A percentile compares a stretch with the other conserved stretches of the same genome.
These are phyloP conservation scores for Dolichopus griseipennis DNA, from an alignment of 2,888 invertebrate species.

Conservation along the genomic window DNA sequence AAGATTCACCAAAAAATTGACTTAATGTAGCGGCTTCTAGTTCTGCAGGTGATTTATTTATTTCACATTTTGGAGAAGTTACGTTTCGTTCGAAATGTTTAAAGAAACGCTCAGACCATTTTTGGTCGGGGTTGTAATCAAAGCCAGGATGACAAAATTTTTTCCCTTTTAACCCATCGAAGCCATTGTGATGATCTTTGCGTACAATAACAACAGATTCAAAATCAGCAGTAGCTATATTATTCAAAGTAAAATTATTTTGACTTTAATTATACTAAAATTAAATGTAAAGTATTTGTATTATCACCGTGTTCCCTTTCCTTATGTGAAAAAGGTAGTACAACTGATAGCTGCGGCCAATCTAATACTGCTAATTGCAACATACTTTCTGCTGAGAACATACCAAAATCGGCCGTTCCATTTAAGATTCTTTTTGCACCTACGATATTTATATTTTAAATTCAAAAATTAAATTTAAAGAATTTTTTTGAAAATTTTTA, in stretches of 20 bases:
- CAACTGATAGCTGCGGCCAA: slow-evolving; percentile 37
- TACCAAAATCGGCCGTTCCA: slow-evolving; percentile 50
- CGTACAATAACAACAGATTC: slow-evolving; percentile 54
- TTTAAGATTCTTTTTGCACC: slow-evolving; percentile 46
- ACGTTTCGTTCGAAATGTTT: slow-evolving; percentile 50
- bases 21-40: slow-evolving; percentile 54
- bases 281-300: fast-evolving
- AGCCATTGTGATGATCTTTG: slow-evolving; percentile 42
- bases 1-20: slow-evolving; percentile 57
- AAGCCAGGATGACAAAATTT: slow-evolving; percentile 61
- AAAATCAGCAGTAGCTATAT: slow-evolving; percentile 47
- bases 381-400: slow-evolving; percentile 54
- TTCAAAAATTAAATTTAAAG: neutral
- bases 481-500: slow-evolving; percentile 13
- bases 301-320: slow-evolving; percentile 39
- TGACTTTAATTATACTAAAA: neutral
- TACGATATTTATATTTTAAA: neutral
- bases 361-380: slow-evolving; percentile 46
- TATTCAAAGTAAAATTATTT: neutral
- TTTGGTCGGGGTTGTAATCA: slow-evolving; percentile 34
- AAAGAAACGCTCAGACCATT: slow-evolving; percentile 52
- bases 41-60: slow-evolving; percentile 46
- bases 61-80: slow-evolving; percentile 26
- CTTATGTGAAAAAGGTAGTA: slow-evolving; percentile 45
- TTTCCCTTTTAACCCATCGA: slow-evolving; percentile 46